These are phyloP conservation scores for Lanius collurio DNA, from an alignment of 2,113 vertebrate genomes.

Conservation along the genomic window DNA sequence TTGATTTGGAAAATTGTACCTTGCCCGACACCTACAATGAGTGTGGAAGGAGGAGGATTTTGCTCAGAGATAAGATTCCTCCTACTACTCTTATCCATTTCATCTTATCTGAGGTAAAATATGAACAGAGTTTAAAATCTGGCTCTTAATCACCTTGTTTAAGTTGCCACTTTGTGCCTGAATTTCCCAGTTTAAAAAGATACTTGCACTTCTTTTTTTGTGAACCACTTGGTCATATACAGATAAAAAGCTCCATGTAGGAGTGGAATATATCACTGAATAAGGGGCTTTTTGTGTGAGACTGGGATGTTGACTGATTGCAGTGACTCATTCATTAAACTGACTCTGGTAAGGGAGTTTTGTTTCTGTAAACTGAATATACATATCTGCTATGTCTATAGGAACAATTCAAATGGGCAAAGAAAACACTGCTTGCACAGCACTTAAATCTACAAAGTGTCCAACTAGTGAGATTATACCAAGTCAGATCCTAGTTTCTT, in stretches of 20 bases:
- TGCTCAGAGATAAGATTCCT: neutral
- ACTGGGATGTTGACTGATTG: neutral
- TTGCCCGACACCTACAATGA: neutral
- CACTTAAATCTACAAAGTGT: neutral
- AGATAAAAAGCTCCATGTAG: neutral
- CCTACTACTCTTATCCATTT: neutral
- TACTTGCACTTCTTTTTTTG: neutral
- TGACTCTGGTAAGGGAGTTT: neutral
- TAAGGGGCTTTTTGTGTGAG: neutral
- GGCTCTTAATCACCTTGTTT: neutral
- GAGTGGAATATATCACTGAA: neutral
- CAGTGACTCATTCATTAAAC: neutral
- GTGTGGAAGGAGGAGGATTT: neutral
- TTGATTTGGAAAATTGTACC: neutral
- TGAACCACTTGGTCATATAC: neutral
- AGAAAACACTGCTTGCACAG: neutral
- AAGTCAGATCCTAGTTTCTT: neutral
- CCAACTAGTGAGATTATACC: neutral
- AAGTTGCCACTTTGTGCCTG: neutral
- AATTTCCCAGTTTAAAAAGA: neutral
- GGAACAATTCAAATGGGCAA: neutral
- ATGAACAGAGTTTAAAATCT: neutral
- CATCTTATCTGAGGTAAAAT: neutral
- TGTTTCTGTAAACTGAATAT: neutral
- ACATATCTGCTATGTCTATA: neutral